Conservation (phyloP, 2,113 vertebrate genomes). For the Otocyon megalotis region DNA sequence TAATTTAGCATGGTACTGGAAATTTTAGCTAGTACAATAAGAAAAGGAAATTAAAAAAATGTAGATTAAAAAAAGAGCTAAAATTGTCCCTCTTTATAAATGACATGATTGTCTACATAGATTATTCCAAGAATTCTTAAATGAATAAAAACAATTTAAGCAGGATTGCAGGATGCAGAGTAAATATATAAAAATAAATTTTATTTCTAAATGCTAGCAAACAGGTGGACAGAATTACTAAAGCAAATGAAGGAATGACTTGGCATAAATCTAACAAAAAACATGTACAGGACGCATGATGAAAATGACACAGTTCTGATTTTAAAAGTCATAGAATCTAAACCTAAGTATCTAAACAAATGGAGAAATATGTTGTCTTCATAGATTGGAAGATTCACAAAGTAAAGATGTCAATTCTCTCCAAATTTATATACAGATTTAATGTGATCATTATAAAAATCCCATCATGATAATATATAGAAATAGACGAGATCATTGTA, state of each 20-base stretch:
- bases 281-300: background rate
- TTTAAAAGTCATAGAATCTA: background rate
- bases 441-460: background rate
- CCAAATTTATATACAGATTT: background rate
- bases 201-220: background rate
- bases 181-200: background rate
- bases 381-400: background rate
- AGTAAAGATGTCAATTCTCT: background rate
- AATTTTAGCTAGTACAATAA: background rate
- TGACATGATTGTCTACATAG: background rate
- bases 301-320: background rate
- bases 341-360: background rate
- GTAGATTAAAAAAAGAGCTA: background rate
- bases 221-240: background rate
- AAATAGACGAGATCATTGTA: background rate
- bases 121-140: background rate
- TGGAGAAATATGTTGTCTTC: background rate
- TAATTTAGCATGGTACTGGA: background rate
- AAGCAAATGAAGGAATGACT: background rate
- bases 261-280: background rate
- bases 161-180: background rate
- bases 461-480: background rate
- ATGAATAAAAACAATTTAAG: background rate
- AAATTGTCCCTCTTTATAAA: background rate
- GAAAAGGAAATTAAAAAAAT: background rate